These are phyloP conservation scores for Chrysomela aeneicollis DNA, from an alignment of 2,888 invertebrate species.

Conservation along the genomic window DNA sequence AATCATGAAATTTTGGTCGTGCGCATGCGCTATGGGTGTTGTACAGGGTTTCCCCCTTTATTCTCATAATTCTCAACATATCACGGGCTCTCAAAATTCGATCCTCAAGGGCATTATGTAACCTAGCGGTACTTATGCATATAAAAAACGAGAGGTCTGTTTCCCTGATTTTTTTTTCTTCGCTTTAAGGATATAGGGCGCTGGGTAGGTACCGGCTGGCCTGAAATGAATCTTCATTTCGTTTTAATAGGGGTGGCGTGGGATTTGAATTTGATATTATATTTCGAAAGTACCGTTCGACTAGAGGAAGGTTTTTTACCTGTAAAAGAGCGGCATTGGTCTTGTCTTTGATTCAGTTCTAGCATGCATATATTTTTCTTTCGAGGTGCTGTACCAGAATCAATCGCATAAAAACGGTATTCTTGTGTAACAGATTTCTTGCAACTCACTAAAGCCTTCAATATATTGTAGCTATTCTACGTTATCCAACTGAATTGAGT, in stretches of 20 bases:
- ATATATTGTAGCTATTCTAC: too few species aligned
- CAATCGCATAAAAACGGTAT: too few species aligned
- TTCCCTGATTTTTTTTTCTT: constrained; percentile 18
- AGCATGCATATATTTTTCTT: background rate
- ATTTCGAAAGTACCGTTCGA: background rate
- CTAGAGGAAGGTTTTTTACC: background rate
- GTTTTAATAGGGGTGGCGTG: constrained; percentile 18
- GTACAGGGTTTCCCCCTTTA: too few species aligned
- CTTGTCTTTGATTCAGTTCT: background rate
- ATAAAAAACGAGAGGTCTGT: constrained; percentile 31
- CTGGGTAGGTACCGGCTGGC: constrained; percentile 2
- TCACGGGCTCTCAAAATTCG: constrained; percentile 29
- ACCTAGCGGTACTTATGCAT: constrained; percentile 29
- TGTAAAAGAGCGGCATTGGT: background rate
- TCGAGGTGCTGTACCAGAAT: background rate
- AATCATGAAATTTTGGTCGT: too few species aligned
- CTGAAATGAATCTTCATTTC: constrained; percentile 16
- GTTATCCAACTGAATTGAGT: too few species aligned
- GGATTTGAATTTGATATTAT: constrained; percentile 10
- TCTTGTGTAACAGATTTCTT: too few species aligned
- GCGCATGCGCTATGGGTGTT: too few species aligned
- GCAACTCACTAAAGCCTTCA: too few species aligned
- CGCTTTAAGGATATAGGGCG: background rate
- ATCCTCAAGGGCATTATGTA: constrained; percentile 27
- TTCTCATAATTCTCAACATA: too few species aligned